A percentile compares a stretch with the other conserved stretches of the same genome.
These are phyloP conservation scores for Syncerus caffer DNA, from an alignment of 2,797 vertebrate species.

Conservation along the genomic window DNA sequence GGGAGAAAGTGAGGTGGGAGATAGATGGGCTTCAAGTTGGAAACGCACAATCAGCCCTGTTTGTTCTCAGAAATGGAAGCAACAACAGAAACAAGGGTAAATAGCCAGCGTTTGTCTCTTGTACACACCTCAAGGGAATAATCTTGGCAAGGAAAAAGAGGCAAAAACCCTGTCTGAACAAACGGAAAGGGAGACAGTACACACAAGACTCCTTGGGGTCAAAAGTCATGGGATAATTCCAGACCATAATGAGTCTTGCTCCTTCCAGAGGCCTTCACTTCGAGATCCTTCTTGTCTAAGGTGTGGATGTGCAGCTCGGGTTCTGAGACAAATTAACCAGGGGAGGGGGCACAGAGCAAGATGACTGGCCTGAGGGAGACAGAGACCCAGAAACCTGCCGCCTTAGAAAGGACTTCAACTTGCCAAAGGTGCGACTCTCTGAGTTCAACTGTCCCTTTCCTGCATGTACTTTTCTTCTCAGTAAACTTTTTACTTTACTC, in stretches of 20 bases:
- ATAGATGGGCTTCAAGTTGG: neutral
- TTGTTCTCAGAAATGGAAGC: neutral
- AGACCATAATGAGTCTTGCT: neutral
- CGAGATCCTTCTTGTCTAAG: neutral
- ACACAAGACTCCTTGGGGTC: neutral
- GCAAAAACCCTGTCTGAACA: neutral
- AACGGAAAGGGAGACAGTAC: neutral
- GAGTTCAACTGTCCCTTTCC: fast-evolving
- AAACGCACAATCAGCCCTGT: neutral
- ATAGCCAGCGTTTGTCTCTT: neutral
- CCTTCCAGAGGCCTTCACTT: neutral
- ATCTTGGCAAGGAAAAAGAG: neutral
- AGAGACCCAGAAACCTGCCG: neutral
- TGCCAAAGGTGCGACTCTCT: neutral
- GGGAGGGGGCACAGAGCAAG: neutral
- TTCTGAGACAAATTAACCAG: neutral
- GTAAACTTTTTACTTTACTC: neutral
- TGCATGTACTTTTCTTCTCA: neutral
- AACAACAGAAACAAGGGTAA: neutral
- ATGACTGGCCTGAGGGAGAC: neutral
- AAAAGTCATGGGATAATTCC: neutral
- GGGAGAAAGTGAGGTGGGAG: neutral
- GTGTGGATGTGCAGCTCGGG: neutral
- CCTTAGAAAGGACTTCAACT: neutral
- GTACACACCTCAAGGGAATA: neutral